Conservation (phyloP, 2,888 invertebrate genomes). For the Baccha elongata region DNA sequence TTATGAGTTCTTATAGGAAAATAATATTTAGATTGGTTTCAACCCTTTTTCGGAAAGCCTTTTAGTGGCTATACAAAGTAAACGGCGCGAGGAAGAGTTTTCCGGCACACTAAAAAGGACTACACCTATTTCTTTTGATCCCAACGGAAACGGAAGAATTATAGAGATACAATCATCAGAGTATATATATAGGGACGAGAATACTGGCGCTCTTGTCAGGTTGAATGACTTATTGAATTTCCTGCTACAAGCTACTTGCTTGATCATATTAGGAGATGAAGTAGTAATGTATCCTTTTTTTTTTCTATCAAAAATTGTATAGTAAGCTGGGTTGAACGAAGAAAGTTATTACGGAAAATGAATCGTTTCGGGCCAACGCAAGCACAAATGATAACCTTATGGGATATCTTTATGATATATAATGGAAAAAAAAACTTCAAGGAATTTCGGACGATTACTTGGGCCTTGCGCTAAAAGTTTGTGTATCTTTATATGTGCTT, state of each 20-base stretch:
- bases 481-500: background rate
- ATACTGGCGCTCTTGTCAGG: slow-evolving; percentile 21
- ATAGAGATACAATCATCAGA: slow-evolving; percentile 38
- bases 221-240: slow-evolving; percentile 44
- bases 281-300: slow-evolving; percentile 25
- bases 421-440: slow-evolving; percentile 24
- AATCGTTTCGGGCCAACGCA: slow-evolving; percentile 20
- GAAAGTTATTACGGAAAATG: slow-evolving; percentile 27
- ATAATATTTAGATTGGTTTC: slow-evolving; percentile 45
- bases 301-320: slow-evolving; percentile 1
- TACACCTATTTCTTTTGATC: slow-evolving; percentile 9
- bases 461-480: slow-evolving; percentile 15
- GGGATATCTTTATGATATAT: slow-evolving; percentile 36
- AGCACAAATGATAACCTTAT: slow-evolving; percentile 33
- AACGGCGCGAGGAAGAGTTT: slow-evolving; percentile 10
- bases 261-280: slow-evolving; percentile 36
- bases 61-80: slow-evolving; percentile 20
- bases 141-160: slow-evolving; percentile 39
- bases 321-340: slow-evolving; percentile 19
- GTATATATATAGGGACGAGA: slow-evolving; percentile 7
- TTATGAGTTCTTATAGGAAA: slow-evolving; percentile 40
- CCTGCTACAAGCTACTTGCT: slow-evolving; percentile 29
- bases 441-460: slow-evolving; percentile 34
- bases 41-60: slow-evolving; percentile 22
- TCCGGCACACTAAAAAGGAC: slow-evolving; percentile 1